A percentile compares a stretch with the other conserved stretches of the same genome.
Evolutionary conservation across 1,140 invertebrate genomes (phyloP).

Genomic region (Rhyacophila brunnea): DNA sequence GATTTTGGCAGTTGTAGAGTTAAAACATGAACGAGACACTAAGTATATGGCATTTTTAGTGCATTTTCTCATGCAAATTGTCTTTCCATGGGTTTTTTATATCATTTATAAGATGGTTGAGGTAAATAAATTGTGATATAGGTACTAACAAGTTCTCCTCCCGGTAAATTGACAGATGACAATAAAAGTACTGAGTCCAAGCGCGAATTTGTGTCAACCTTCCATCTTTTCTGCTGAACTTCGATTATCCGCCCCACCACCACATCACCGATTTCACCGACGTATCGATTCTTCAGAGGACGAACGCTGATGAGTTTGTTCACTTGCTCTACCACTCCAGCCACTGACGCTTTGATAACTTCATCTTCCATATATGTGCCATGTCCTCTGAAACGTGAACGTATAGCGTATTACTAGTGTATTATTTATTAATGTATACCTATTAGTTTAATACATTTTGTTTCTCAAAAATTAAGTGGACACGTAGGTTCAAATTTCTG

Average conservation of each 20-base stretch:
- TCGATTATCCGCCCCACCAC: constrained; percentile 92
- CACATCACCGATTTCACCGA: constrained; percentile 96
- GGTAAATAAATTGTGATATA: constrained; percentile 22
- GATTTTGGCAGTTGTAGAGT: too few relatives aligned
- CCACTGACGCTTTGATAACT: constrained; percentile 85
- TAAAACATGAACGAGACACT: too few relatives aligned
- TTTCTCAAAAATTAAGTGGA: too few relatives aligned
- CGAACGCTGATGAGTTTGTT: constrained; percentile 92
- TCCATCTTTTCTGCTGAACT: constrained; percentile 90
- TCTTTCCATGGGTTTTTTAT: too few relatives aligned
- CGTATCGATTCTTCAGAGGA: constrained; percentile 86
- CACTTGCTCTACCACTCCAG: constrained; percentile 89
- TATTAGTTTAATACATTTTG: too few relatives aligned
- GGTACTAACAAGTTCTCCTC: constrained; percentile 82
- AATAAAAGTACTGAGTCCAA: constrained; percentile 86
- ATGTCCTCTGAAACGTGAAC: constrained; percentile 87
- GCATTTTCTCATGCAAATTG: too few relatives aligned
- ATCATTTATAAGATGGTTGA: background rate
- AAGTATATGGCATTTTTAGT: too few relatives aligned
- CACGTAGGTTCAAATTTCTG: too few relatives aligned
- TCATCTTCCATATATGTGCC: constrained; percentile 89
- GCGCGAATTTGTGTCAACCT: constrained; percentile 91
- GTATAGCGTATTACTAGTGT: too few relatives aligned
- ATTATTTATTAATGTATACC: too few relatives aligned
- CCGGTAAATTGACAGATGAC: constrained; percentile 94